Evolutionary conservation across 1,140 invertebrate species (phyloP).

Genomic region (Rhopalosiphum maidis): DNA sequence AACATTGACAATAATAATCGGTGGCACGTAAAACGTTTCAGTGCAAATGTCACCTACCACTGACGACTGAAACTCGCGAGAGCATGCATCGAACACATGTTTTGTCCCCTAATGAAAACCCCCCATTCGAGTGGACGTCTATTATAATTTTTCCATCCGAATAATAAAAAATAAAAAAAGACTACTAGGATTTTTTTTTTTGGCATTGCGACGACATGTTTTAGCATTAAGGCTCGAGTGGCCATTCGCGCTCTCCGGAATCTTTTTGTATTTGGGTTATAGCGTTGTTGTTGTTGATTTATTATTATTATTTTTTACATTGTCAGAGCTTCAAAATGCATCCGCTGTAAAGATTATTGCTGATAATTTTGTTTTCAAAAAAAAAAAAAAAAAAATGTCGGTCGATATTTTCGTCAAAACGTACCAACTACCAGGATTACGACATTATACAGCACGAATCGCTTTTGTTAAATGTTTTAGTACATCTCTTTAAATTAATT

Average conservation of each 20-base stretch:
- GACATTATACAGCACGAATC: background rate
- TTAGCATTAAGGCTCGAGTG: constrained; percentile 49
- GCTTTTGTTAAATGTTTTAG: background rate
- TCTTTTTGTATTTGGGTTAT: constrained; percentile 36
- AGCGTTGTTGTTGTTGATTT: constrained; percentile 36
- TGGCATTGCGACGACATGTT: constrained; percentile 45
- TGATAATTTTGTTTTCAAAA: constrained; percentile 43
- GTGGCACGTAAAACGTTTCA: constrained; percentile 16
- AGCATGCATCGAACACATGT: constrained; percentile 52
- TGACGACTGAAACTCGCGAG: background rate
- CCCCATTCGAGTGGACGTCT: constrained; percentile 2
- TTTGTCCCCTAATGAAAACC: constrained; percentile 48
- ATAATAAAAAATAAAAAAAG: constrained; percentile 45
- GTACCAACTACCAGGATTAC: constrained; percentile 27
- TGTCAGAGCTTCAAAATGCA: constrained; percentile 51
- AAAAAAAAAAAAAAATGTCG: constrained; percentile 49
- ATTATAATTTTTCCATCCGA: constrained; percentile 43
- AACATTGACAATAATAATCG: constrained; percentile 32
- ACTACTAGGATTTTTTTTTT: constrained; percentile 24
- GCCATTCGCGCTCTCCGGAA: constrained; percentile 38
- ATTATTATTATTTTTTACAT: constrained; percentile 22
- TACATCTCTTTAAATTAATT: background rate
- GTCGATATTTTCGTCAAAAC: constrained; percentile 41
- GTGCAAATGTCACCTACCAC: constrained; percentile 54
- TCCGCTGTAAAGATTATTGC: constrained; percentile 53